Percentiles rank a stretch among this genome's conserved stretches.
These are phyloP conservation scores for Axea sp. DNA, from an alignment of 2,888 invertebrate genomes.

Conservation along the genomic window DNA sequence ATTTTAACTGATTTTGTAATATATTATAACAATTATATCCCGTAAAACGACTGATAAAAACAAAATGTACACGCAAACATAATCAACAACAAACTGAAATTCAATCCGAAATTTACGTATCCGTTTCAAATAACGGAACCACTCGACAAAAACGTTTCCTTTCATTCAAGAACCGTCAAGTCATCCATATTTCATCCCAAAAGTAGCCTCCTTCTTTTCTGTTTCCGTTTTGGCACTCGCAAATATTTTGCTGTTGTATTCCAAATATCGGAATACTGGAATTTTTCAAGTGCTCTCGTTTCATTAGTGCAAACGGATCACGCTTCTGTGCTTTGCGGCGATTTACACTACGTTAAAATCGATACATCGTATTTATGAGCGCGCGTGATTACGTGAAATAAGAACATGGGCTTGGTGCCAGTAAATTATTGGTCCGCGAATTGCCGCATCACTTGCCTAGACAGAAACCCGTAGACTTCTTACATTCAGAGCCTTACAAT, in stretches of 20 bases:
- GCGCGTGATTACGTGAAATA: conserved; percentile 14
- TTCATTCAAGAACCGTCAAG: too few species aligned
- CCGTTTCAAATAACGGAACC: too few species aligned
- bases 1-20: too few species aligned
- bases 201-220: conserved; percentile 22
- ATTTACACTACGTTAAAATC: conserved; percentile 1
- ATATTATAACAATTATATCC: too few species aligned
- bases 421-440: conserved; percentile 4
- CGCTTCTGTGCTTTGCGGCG: neutral
- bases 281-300: conserved; percentile 21
- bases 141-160: too few species aligned
- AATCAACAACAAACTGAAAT: too few species aligned
- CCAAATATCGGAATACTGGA: neutral
- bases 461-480: conserved; percentile 14
- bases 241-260: conserved; percentile 1
- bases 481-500: conserved; percentile 16
- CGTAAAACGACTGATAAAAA: too few species aligned
- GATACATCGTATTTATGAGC: neutral
- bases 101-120: too few species aligned
- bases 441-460: conserved; percentile 13
- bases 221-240: conserved; percentile 30
- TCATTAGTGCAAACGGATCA: conserved; percentile 30
- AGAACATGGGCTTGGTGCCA: conserved; percentile 46
- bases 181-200: too few species aligned
- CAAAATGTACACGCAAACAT: too few species aligned